Percentiles rank a stretch among this genome's conserved stretches.
Evolutionary conservation across 2,888 invertebrate genomes (phyloP).

Genomic region (Crossocerus cetratus): DNA sequence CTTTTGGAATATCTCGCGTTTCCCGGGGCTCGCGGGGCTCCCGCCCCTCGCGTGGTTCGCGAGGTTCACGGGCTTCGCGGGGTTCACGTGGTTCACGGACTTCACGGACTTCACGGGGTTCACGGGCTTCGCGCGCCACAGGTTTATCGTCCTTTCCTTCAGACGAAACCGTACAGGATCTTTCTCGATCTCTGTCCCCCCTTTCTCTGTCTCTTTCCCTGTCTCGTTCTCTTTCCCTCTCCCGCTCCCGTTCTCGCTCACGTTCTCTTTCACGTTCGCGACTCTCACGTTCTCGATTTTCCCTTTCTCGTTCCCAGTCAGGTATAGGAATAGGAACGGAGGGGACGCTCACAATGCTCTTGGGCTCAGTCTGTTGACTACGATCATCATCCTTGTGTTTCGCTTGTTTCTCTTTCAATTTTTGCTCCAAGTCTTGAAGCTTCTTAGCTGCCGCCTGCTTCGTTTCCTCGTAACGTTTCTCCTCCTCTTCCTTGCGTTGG

Average conservation of each 20-base stretch:
- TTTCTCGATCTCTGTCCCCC: conserved; percentile 64
- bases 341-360: conserved; percentile 76
- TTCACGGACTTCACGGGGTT: conserved; percentile 30
- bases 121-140: conserved; percentile 35
- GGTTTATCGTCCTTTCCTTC: conserved; percentile 65
- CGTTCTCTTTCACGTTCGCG: conserved; percentile 22
- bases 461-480: conserved; percentile 85
- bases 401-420: conserved; percentile 80
- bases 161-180: conserved; percentile 72
- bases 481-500: conserved; percentile 92
- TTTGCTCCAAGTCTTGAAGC: conserved; percentile 83
- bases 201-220: not conserved
- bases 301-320: conserved; percentile 79
- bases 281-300: conserved; percentile 75
- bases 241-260: conserved; percentile 31
- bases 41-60: not conserved
- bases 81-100: too few relatives aligned
- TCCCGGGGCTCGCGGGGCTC: conserved; percentile 34
- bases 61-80: conserved; percentile 32
- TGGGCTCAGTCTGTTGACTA: conserved; percentile 72
- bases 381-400: conserved; percentile 75
- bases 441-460: conserved; percentile 82
- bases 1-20: conserved; percentile 42
- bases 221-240: not conserved
- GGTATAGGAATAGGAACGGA: conserved; percentile 78